Base-by-base conservation (phyloP, 2,888 invertebrate species). In the Pelosia muscerda region DNA sequence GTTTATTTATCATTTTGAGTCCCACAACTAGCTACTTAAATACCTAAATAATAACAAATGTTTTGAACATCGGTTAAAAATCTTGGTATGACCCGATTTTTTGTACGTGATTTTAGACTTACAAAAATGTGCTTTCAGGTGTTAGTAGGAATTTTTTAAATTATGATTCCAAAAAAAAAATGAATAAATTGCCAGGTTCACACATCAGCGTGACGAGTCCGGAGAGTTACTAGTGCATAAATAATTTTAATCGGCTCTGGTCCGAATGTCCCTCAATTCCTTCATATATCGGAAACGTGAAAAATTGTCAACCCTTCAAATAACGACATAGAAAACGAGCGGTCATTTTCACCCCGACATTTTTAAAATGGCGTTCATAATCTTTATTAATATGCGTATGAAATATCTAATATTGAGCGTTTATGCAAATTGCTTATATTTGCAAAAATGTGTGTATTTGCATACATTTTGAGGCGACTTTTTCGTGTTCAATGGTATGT, bases 401-500 rank as follows among this genome's bases (percentile, higher is more conserved):
- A 82, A 86, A 85, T 84, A 81, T 88, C 85, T 88, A 86, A 87
- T 88, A 89, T 86, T 77, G 81, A 83, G 78, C 84, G 84, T 86
- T 91, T 91, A 91, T 91, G 91, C 86, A 86, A 91, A 91, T 88
- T 61, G 59, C 62, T 76, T 82, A 85, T 87, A 79, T 89, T 88
- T 71, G 79, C 72, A 80, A 74, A 81, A 81, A 80, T 81, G 78
- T 81, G 78, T 78, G 80, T 80, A 90, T 91, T 92, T 92, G 90
- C 91, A 92, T 91, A 88, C 82, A 90, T 84, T 90, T 90, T 87
- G 90, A 84, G 90, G 88, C 83, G 87, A 89, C 88, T 86, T 88
- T 90, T 84, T 81, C 81, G 85, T 90, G 91, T 88, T 89, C 89
- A 92, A 92, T 92, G 91, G 86, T 81, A 88, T 91, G 91, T 89